Base-by-base conservation (phyloP, 2,888 invertebrate genomes). In the Tetragnatha montana region DNA sequence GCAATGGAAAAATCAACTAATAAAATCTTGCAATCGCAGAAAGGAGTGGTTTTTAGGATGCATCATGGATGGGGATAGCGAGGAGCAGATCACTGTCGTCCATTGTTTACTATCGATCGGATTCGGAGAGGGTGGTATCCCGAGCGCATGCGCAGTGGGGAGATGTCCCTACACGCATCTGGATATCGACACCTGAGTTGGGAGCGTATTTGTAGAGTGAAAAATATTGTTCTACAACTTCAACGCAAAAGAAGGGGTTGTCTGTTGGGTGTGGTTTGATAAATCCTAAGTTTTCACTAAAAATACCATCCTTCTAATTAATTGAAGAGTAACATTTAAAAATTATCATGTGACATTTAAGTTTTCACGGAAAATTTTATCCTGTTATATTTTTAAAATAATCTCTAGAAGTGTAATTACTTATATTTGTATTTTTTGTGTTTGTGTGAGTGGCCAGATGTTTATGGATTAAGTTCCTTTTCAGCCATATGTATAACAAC, bases 31-130 rank as follows among this genome's bases (percentile, higher is more conserved):
- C 51, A 47, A 19, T 35, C 49, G 69, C 17, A 21, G 81, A 17
- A 47, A 35, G 35, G 19, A 17, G 49, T 8, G 21, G 69, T 21
- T 6, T 8, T 12, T 47, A 19, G 70, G 69, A 79, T 22, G 79
- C 70, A 79, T 74, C 76, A 22, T 73, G 49, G 60, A 70, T 70
- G 47, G 79, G 73, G 73, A 79, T 74, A 78, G 73, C 21, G 51
- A 79, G 35, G 60, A 70, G 60, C 60, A 10, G 35, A 73, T 70
- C 71, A 60, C 68, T 68, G 73, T 49, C 79, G 78, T 73, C 83
- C 76, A 88, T 88, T 88, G 88, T 88, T 88, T 88, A 83, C 83
- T 73, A 88, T 88, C 88, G 88, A 88, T 88, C 79, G 47, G 47
- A 71, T 0, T 14, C 51, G 4, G 82, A 71, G 8, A 35, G 35